A percentile compares a stretch with the other conserved stretches of the same genome.
Conservation (phyloP, 2,113 vertebrate species). For the Triplophysa siluroides region DNA sequence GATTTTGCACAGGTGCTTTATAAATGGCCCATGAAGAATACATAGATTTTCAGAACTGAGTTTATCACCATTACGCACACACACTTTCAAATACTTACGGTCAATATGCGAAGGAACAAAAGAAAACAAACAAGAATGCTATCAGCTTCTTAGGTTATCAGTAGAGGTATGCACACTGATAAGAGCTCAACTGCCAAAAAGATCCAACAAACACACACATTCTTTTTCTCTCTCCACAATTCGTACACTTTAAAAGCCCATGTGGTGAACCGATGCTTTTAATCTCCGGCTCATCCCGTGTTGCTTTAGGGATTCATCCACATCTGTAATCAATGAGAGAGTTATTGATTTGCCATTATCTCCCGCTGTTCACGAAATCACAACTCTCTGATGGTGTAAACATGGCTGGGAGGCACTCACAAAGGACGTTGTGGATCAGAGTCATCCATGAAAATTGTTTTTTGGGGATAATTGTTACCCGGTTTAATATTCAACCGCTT, state of each 20-base stretch:
- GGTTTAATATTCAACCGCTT: constrained; percentile 34
- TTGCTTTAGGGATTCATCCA: constrained; percentile 27
- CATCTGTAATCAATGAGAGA: constrained; percentile 35
- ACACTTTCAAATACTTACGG: background rate
- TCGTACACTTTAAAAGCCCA: background rate
- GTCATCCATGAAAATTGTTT: constrained; percentile 14
- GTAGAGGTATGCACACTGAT: constrained; percentile 50
- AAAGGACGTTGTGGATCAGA: constrained; percentile 27
- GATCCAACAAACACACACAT: constrained; percentile 6
- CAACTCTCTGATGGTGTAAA: constrained; percentile 31
- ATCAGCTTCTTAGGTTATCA: constrained; percentile 52
- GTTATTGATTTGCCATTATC: constrained; percentile 31
- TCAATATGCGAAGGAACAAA: constrained; percentile 32
- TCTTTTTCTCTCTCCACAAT: background rate
- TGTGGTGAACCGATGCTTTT: constrained; percentile 4
- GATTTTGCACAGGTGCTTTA: background rate
- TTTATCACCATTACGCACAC: background rate
- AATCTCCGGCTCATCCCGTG: constrained; percentile 5
- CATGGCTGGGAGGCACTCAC: background rate
- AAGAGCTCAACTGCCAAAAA: constrained; percentile 31
- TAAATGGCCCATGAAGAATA: background rate
- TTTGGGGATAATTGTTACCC: constrained; percentile 13
- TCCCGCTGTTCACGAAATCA: background rate
- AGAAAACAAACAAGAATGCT: constrained; percentile 42
- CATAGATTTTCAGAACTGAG: background rate